Conservation (phyloP, 2,113 vertebrate genomes). For the Triplophysa tibetana region DNA sequence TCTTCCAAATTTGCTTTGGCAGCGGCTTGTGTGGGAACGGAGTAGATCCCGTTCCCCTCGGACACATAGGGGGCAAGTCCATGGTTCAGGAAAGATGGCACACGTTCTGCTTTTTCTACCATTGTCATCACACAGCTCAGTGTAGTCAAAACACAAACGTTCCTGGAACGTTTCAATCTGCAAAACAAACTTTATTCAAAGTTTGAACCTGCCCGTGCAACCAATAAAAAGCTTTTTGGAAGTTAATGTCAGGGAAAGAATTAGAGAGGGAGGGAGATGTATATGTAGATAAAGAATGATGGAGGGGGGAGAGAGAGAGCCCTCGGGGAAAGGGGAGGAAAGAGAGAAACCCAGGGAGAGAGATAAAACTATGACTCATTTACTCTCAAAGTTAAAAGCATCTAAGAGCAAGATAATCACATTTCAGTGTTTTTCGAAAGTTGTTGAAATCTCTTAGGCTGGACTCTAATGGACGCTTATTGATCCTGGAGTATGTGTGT, state of each 20-base stretch:
- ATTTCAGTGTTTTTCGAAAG: constrained; percentile 60
- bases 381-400: constrained; percentile 54
- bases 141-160: not conserved
- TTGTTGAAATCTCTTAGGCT: constrained; percentile 51
- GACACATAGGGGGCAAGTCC: constrained; percentile 45
- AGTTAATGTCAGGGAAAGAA: not conserved
- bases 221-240: not conserved
- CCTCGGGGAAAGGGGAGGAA: constrained; percentile 13
- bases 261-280: not conserved
- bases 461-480: constrained; percentile 60
- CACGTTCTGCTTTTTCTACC: constrained; percentile 24
- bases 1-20: constrained; percentile 76
- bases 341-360: constrained; percentile 19
- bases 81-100: constrained; percentile 24
- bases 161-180: not conserved
- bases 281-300: not conserved
- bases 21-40: constrained; percentile 75
- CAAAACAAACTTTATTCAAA: constrained; percentile 7
- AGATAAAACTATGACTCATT: constrained; percentile 42
- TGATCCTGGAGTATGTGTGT: constrained; percentile 49
- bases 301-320: constrained; percentile 6
- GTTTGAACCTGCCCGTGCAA: not conserved
- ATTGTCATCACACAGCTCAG: constrained; percentile 3
- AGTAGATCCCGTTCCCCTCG: constrained; percentile 53
- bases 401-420: constrained; percentile 64